Base-by-base conservation (phyloP, 2,113 vertebrate species). In the Sinocyclocheilus anophthalmus region DNA sequence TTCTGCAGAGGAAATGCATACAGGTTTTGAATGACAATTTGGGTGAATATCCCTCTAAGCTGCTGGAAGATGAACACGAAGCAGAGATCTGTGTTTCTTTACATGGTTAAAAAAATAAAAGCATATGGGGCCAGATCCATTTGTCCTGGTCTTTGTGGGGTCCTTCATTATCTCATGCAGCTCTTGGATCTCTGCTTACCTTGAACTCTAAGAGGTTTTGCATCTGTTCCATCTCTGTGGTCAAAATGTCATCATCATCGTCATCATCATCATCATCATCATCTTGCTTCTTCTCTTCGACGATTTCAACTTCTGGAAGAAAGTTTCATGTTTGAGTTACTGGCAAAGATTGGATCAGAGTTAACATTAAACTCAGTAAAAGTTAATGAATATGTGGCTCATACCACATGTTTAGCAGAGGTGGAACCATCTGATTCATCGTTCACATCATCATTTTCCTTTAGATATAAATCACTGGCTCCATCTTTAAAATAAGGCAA, bases 171-270 rank as follows among this genome's bases (percentile, higher is more conserved):
- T 72, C 33, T 14, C 1, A 57, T 20, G 55, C 20, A 59, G 20
- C 57, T 22, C 69, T 22, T 26, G 45, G 2, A 3, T 76, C 50
- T 77, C 76, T 18, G 24, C 50, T 93, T 92, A 98, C 98, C 97
- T 98, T 99, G 87, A 96, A 98, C 91, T 98, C 97, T 92, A 99
- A 90, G 78, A 98, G 92, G 89, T 94, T 96, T 87, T 96, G 97
- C 93, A 98, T 96, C 88, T 98, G 96, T 90, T 99, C 97, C 87
- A 97, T 92, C 92, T 98, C 96, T 67, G 95, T 96, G 88, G 95
- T 95, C 91, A 96, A 94, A 86, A 97, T 93, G 59, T 97, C 96
- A 75, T 92, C 94, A 86, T 94, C 95, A 86, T 96, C 95, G 83
- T 97, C 96, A 53, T 97, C 96, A 75, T 93, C 94, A 86, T 94